A percentile compares a stretch with the other conserved stretches of the same genome.
These are phyloP conservation scores for Rhinella marina DNA, from an alignment of 2,797 vertebrate species.

Conservation along the genomic window DNA sequence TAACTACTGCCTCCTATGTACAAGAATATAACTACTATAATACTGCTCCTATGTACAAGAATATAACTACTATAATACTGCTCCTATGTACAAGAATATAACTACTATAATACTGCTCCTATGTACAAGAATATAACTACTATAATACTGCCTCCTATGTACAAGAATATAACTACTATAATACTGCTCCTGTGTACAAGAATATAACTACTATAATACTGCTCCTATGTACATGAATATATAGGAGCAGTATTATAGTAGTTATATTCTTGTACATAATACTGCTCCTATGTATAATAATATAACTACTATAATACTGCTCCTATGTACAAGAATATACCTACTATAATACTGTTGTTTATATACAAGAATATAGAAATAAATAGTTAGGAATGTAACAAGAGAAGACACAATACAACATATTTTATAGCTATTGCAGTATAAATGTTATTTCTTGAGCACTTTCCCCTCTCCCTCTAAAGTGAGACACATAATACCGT, in stretches of 20 bases:
- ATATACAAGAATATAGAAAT: too few species aligned
- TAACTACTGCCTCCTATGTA: neutral
- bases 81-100: slow-evolving; percentile 4
- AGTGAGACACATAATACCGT: neutral
- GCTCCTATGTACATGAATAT: neutral
- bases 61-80: slow-evolving; percentile 4
- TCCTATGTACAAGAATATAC: neutral
- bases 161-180: neutral
- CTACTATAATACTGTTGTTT: neutral
- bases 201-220: neutral
- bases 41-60: neutral
- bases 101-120: slow-evolving; percentile 7
- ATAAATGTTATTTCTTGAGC: too few species aligned
- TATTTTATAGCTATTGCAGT: too few species aligned
- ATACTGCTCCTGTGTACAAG: neutral
- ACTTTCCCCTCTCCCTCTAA: neutral
- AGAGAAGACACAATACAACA: too few species aligned
- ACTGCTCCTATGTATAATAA: neutral
- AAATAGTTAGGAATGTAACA: too few species aligned
- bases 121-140: neutral
- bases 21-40: neutral
- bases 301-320: neutral
- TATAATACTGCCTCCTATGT: neutral
- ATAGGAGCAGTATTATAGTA: too few species aligned
- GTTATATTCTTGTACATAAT: too few species aligned